Conservation (phyloP, 2,797 vertebrate genomes). For the Lemur catta region DNA sequence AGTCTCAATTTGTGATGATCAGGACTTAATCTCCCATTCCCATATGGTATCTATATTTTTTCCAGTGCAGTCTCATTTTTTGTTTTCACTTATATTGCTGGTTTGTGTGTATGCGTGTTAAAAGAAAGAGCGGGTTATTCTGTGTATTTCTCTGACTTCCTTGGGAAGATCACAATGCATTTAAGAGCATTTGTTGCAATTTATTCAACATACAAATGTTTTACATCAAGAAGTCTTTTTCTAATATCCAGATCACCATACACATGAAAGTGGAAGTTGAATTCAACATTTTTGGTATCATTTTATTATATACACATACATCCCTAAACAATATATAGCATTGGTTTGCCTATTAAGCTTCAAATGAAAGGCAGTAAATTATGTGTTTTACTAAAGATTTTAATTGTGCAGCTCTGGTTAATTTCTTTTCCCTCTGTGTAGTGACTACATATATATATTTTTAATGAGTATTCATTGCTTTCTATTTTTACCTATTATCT, state of each 20-base stretch:
- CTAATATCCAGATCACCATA: neutral
- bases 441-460: neutral
- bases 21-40: neutral
- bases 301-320: neutral
- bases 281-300: neutral
- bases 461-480: neutral
- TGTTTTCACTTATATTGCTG: neutral
- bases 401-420: neutral
- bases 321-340: neutral
- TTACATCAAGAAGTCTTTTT: neutral
- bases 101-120: neutral
- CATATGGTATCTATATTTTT: neutral
- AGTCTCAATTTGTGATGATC: neutral
- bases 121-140: neutral
- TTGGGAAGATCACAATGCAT: neutral
- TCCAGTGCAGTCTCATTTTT: neutral
- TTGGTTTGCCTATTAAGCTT: neutral
- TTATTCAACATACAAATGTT: neutral
- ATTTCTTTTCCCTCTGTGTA: neutral
- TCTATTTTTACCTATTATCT: neutral
- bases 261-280: neutral
- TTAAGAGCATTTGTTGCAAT: neutral
- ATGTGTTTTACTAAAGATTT: neutral
- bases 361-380: slow-evolving; percentile 11
- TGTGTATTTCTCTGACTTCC: neutral